Conservation (phyloP, 1,140 invertebrate genomes). For the Caenorhabditis elegans region DNA sequence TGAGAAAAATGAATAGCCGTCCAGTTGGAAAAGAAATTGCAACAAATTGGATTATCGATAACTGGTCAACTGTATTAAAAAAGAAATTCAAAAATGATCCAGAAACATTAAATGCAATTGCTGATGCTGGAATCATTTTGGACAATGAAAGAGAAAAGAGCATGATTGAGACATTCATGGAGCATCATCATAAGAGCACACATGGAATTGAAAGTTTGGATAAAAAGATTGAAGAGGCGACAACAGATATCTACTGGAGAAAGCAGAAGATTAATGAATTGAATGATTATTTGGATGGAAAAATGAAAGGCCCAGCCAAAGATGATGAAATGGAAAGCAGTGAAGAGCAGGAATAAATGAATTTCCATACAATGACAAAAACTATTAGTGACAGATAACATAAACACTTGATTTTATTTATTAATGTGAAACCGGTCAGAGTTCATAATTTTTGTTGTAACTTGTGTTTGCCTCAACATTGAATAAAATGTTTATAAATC, state of each 20-base stretch:
- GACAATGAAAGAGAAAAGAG: slow-evolving; percentile 21
- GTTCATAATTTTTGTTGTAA: background rate
- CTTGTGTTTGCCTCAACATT: background rate
- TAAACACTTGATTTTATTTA: background rate
- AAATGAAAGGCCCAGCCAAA: slow-evolving; percentile 9
- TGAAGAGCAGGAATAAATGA: background rate
- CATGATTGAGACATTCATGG: slow-evolving; percentile 11
- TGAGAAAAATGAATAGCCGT: slow-evolving; percentile 2
- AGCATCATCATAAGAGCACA: slow-evolving; percentile 11
- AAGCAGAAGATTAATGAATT: background rate
- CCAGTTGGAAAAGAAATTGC: slow-evolving; percentile 15
- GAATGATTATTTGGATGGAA: slow-evolving; percentile 22
- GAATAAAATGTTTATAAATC: background rate
- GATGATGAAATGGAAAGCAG: background rate
- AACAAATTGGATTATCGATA: slow-evolving; percentile 10
- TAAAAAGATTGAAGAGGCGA: slow-evolving; percentile 1
- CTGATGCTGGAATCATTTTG: slow-evolving; percentile 5
- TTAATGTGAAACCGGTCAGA: slow-evolving; percentile 25
- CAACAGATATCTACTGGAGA: slow-evolving; percentile 15
- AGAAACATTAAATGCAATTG: background rate
- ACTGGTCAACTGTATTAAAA: background rate
- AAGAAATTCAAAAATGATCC: slow-evolving; percentile 19
- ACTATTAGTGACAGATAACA: background rate
- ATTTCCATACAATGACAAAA: background rate
- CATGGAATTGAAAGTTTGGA: slow-evolving; percentile 16